Evolutionary conservation across 2,888 invertebrate species (phyloP), one percentile per base, ranked within the genome.

Genomic region (Lasioglossum vierecki): DNA sequence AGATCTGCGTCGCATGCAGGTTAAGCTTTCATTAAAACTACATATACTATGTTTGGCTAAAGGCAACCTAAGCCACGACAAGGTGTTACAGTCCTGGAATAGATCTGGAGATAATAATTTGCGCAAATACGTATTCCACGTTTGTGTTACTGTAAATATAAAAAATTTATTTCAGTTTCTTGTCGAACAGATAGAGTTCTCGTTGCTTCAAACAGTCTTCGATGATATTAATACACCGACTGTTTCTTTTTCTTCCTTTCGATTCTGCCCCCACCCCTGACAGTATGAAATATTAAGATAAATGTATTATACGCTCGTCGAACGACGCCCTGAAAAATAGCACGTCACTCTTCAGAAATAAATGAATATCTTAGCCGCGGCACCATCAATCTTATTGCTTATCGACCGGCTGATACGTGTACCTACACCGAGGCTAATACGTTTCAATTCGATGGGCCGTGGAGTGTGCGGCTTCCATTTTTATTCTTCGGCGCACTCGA

Each of bases 261-360:
- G n/a, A 6, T 44, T 26, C 71, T 5, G 13, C 44, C 44, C 18
- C 22, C 35, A 1, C 15, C 46, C 49, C 18, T 57, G 73, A 70
- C 76, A 66, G 70, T 74, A 78, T 86, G 88, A 88, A 79, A 88
- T 88, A 88, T 88, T 88, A 86, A 88, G 88, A 88, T 88, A 86
- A 88, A 88, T 88, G 86, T 77, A 78, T 80, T 74, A 70, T 70
- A 78, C 84, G 78, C 30, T 80, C 46, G 80, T 76, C 71, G 83
- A 68, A 57, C 66, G 76, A 74, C 76, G 71, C 71, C 66, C 66
- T 88, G 88, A 88, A 88, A 88, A 88, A 88, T 88, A 83, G 82
- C 81, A 63, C 79, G 86, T 88, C 88, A 78, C 75, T 82, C 84
- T 84, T 88, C 80, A 80, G 86, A 88, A 88, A 88, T 88, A 88